Evolutionary conservation across 2,113 vertebrate genomes (phyloP).

Genomic region (Onychostruthus taczanowskii): DNA sequence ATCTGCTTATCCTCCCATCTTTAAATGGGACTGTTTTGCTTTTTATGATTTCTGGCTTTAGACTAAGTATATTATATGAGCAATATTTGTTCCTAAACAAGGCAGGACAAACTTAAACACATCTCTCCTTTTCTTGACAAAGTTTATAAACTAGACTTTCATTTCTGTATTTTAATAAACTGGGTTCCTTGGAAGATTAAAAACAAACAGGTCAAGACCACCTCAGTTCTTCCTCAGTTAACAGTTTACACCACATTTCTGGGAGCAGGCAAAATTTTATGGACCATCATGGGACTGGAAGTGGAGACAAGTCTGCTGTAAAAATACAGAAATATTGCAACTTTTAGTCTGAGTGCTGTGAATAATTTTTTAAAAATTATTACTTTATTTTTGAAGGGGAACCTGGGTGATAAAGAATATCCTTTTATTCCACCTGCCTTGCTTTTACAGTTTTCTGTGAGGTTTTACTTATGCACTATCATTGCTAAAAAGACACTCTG

Average conservation of each 20-base stretch:
- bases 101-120: not conserved
- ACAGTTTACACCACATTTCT: not conserved
- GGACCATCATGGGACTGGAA: not conserved
- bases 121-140: not conserved
- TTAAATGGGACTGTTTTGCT: not conserved
- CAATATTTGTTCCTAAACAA: not conserved
- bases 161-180: not conserved
- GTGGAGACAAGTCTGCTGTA: not conserved
- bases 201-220: not conserved
- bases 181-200: not conserved
- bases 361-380: not conserved
- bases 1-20: not conserved
- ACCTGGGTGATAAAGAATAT: not conserved
- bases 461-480: not conserved
- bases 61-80: not conserved
- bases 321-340: not conserved
- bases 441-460: not conserved
- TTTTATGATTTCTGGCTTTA: not conserved
- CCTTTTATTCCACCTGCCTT: not conserved
- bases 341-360: not conserved
- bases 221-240: not conserved
- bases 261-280: not conserved
- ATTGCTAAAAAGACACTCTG: not conserved
- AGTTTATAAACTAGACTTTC: not conserved
- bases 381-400: not conserved